Percentiles rank a stretch among this genome's conserved stretches.
Evolutionary conservation across 2,888 invertebrate genomes (phyloP).

Genomic region (Drosophila kanekoi): DNA sequence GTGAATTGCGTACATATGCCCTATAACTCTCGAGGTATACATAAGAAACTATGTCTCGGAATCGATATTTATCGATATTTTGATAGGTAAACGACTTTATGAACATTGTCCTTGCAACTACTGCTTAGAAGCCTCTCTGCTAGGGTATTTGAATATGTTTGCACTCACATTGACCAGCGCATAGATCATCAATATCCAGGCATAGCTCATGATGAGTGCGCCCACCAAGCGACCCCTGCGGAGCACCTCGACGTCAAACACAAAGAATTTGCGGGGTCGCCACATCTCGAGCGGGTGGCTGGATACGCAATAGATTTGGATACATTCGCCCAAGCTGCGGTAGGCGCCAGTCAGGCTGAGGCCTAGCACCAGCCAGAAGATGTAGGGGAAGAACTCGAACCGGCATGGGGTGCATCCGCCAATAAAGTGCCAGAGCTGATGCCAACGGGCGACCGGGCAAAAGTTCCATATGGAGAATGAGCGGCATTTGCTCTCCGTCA

Average conservation of each 20-base stretch:
- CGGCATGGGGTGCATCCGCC: constrained; percentile 10
- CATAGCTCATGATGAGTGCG: not conserved
- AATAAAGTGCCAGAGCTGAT: not conserved
- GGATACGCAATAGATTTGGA: not conserved
- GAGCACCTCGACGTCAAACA: not conserved
- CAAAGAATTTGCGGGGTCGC: constrained; percentile 32
- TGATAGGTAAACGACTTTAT: too few species aligned
- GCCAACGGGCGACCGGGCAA: not conserved
- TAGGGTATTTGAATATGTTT: too few species aligned
- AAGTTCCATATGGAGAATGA: constrained; percentile 36
- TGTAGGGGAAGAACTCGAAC: constrained; percentile 33
- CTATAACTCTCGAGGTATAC: too few species aligned
- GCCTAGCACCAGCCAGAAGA: constrained; percentile 40
- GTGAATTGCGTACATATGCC: too few species aligned
- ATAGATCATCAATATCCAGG: constrained; percentile 50
- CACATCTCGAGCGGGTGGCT: constrained; percentile 9
- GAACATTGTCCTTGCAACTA: too few species aligned
- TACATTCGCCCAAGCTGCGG: constrained; percentile 19
- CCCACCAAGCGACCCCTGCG: constrained; percentile 35
- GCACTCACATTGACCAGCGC: constrained; percentile 37
- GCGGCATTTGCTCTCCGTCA: not conserved
- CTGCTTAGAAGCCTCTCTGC: too few species aligned
- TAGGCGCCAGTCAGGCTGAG: constrained; percentile 24
- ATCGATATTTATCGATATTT: too few species aligned
- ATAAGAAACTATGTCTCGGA: too few species aligned